Base-by-base conservation (phyloP, 2,888 invertebrate genomes). In the Pristionchus exspectatus region DNA sequence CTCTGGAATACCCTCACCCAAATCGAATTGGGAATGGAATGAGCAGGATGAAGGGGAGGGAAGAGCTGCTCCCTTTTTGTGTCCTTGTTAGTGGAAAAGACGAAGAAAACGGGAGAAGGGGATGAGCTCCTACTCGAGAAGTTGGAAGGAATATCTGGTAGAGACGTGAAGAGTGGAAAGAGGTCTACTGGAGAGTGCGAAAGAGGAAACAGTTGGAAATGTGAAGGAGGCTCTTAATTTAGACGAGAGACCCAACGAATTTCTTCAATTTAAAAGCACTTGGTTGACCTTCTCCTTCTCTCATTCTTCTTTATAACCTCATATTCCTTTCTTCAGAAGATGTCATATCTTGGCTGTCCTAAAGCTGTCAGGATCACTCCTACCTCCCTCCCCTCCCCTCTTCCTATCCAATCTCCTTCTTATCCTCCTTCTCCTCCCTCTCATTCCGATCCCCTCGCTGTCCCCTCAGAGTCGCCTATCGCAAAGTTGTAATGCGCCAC, bases 21-120 rank as follows among this genome's bases (percentile, higher is more conserved):
- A 81, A 81, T 81, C 81, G 50, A 81, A 81, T 81, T 81, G 81
- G 74, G 74, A 74, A 74, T 81, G 81, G 81, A 81, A 81, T 81
- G 81, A 81, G 81, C 81, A 81, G 88, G 38, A 74, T 63, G 56
- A 54, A 89, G 81, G 63, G 81, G 56, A 59, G 56, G 77, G 27
- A 77, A 89, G 30, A 89, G 89, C 77, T 86, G 44, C 50, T 74
- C 50, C 59, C 74, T 81, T 89, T 72, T 88, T 59, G 77, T 88
- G 85, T 85, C 90, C 90, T 85, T 90, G 84, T 89, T 84, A 84
- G 77, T 77, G 88, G 86, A 85, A 87, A 87, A 87, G 88, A 90
- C 83, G 88, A 86, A 89, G 89, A 86, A 50, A 27, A 81, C 30
- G 72, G 72, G 72, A 33, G 72, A 33, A 27, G 27, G 81, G 81